phyloP scores from a whole-genome alignment of 2,113 vertebrate genomes.

The Oxyura jamaicensis region DNA sequence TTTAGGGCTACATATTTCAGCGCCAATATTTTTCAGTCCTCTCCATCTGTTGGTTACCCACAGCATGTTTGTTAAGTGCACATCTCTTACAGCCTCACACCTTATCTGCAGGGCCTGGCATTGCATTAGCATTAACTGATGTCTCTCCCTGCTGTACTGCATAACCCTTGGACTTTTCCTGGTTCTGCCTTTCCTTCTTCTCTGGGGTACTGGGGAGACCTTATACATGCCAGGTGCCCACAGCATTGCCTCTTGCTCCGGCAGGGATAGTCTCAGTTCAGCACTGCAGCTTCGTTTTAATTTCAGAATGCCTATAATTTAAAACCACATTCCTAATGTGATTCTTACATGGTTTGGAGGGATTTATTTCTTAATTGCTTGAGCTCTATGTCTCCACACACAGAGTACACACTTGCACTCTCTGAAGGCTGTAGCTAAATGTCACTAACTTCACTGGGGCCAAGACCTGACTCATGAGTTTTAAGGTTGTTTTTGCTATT shows the following conservation, averaged over 20 bases:
- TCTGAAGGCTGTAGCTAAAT: not conserved
- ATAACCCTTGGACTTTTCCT: not conserved
- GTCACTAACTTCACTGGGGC: not conserved
- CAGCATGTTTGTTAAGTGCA: not conserved
- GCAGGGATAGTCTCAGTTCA: not conserved
- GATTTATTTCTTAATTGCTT: not conserved
- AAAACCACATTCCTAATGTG: not conserved
- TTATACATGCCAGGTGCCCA: accelerated
- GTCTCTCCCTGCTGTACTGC: not conserved
- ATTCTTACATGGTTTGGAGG: not conserved
- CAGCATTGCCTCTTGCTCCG: not conserved
- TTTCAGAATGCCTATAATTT: not conserved
- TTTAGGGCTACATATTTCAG: not conserved
- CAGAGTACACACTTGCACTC: not conserved
- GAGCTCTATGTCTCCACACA: not conserved
- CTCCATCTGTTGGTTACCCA: not conserved
- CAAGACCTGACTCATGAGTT: not conserved
- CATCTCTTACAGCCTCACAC: not conserved
- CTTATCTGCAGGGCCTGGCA: not conserved
- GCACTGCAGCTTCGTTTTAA: not conserved
- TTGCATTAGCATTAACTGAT: not conserved
- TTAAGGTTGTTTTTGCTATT: not conserved
- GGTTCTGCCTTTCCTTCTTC: not conserved
- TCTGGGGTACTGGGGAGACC: not conserved
- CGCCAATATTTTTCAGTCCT: not conserved